Evolutionary conservation across 2,888 invertebrate genomes (phyloP), one percentile per base, ranked within the genome.

Genomic region (Aricia artaxerxes): DNA sequence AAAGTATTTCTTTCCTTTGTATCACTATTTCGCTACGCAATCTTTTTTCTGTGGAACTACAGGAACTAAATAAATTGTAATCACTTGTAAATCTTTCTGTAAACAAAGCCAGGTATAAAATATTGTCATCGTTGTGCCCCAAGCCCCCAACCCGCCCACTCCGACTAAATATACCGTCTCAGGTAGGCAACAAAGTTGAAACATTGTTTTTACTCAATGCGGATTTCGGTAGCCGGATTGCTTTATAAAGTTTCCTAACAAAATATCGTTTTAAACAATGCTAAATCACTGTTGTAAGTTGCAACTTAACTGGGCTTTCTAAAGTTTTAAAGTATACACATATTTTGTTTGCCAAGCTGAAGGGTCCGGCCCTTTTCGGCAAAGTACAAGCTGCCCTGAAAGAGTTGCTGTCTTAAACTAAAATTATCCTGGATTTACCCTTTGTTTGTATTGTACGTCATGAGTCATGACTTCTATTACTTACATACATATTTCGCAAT

Each of bases 81-180:
- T 76, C 76, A 73, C 73, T 76, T 76, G 53, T 76, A 76, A 76
- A 85, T 84, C 88, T 90, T 91, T 92, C 91, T 91, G 90, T 92
- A 92, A 92, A 94, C 88, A 92, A 81, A 81, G 84, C 87, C 93
- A 94, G 94, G 94, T 93, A 94, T 87, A 92, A 90, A 90, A 88
- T 82, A 80, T 88, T 89, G 88, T 86, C 85, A 89, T 92, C 90
- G 89, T 92, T 85, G 85, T 84, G 85, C 82, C 83, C 84, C 87
- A 88, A 89, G 89, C 90, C 93, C 83, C 84, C 87, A 88, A 89
- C 89, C 90, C 93, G 90, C 92, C 91, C 85, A 89, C 92, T 90
- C 88, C 82, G 84, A 91, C 91, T 91, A 91, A 92, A 88, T 89
- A 89, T 85, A 83, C 84, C 84, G 84, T 83, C 87, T 87, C 93